A percentile compares a stretch with the other conserved stretches of the same genome.
These are phyloP conservation scores for Glaucomys volans DNA, from an alignment of 2,113 vertebrate genomes.

Conservation along the genomic window DNA sequence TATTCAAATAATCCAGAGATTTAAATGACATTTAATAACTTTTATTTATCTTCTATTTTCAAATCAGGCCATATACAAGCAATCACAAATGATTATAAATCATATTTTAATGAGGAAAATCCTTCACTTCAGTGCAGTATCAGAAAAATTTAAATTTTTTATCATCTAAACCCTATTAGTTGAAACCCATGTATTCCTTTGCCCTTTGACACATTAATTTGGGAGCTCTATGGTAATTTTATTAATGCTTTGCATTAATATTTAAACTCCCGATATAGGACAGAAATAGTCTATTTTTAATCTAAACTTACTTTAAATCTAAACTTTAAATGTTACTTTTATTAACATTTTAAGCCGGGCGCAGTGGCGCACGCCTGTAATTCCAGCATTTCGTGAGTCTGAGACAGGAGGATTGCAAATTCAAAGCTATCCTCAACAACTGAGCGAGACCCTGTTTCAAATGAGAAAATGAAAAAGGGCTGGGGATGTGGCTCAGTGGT, in stretches of 20 bases:
- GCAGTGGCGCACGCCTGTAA: too few relatives aligned
- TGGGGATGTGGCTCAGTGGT: too few relatives aligned
- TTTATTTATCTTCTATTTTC: conserved; percentile 14
- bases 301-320: conserved; percentile 55
- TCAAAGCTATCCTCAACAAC: too few relatives aligned
- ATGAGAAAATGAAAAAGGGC: too few relatives aligned
- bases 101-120: conserved; percentile 31
- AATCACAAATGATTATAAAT: conserved; percentile 45
- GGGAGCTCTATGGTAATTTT: conserved; percentile 41
- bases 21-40: not conserved
- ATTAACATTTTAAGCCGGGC: conserved; percentile 10
- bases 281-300: conserved; percentile 42
- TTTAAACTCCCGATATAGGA: conserved; percentile 27
- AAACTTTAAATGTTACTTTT: too few relatives aligned
- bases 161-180: conserved; percentile 10
- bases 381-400: too few relatives aligned
- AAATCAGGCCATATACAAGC: not conserved
- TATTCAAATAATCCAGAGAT: conserved; percentile 24
- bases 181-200: conserved; percentile 33
- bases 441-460: too few relatives aligned
- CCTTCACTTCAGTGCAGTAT: conserved; percentile 42
- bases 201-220: not conserved
- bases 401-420: too few relatives aligned
- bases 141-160: conserved; percentile 51
- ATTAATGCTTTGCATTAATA: conserved; percentile 47